Conservation (phyloP, 2,888 invertebrate species). For the Liodrosophila aerea region DNA sequence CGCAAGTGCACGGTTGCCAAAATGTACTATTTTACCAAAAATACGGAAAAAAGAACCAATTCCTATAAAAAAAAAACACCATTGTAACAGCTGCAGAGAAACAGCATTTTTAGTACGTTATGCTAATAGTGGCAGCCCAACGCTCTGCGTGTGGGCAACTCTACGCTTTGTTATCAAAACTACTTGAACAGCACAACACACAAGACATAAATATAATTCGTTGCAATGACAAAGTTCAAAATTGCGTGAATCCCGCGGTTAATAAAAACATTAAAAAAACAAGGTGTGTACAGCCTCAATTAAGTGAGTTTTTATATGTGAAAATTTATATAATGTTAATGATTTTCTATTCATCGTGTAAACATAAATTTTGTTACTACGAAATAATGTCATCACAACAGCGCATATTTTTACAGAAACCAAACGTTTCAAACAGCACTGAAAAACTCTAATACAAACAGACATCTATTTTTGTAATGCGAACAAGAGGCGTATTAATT, state of each 20-base stretch:
- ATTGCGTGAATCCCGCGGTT: conserved; percentile 13
- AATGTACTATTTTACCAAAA: too few species aligned
- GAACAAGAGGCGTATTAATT: conserved; percentile 38
- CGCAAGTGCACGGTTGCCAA: too few species aligned
- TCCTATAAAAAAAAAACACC: too few species aligned
- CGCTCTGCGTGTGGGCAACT: neutral
- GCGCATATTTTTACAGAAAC: conserved; percentile 45
- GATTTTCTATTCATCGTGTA: conserved; percentile 43
- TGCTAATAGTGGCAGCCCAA: neutral
- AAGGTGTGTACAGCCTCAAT: conserved; percentile 17
- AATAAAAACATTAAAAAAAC: neutral
- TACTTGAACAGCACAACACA: neutral
- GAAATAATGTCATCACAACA: conserved; percentile 55
- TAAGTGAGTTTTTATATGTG: neutral
- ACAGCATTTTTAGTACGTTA: too few species aligned
- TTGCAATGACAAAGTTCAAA: conserved; percentile 18
- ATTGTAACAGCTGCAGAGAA: too few species aligned
- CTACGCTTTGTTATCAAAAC: conserved; percentile 25
- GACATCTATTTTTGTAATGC: conserved; percentile 64
- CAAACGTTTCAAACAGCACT: conserved; percentile 45
- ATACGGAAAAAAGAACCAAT: too few species aligned
- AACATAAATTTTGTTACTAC: conserved; percentile 34
- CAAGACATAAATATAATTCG: conserved; percentile 10
- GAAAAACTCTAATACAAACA: conserved; percentile 41
- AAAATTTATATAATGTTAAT: neutral